phyloP scores from a whole-genome alignment of 2,888 invertebrate species.

The Drosophila maculinotata region DNA sequence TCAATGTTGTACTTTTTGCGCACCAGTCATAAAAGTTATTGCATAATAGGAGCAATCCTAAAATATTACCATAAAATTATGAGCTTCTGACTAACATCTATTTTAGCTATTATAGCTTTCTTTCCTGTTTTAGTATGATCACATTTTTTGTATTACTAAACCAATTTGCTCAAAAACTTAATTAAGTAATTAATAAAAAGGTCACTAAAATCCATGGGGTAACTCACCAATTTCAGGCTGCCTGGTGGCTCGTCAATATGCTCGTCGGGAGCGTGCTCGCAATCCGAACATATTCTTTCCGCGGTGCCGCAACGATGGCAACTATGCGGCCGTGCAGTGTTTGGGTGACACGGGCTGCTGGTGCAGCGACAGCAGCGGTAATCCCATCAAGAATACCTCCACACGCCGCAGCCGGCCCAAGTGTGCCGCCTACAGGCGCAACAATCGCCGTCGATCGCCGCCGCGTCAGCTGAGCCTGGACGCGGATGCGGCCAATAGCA shows the following conservation, averaged over 20 bases:
- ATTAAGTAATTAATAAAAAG: no score
- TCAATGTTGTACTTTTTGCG: no score
- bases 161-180: no score
- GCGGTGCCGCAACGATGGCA: constrained; percentile 92
- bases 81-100: no score
- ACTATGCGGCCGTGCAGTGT: constrained; percentile 94
- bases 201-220: no score
- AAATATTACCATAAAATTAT: no score
- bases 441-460: constrained; percentile 88
- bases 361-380: constrained; percentile 95
- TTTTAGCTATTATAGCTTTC: no score
- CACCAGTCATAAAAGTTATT: no score
- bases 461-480: constrained; percentile 84
- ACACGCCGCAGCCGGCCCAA: constrained; percentile 89
- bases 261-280: constrained; percentile 85
- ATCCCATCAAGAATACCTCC: constrained; percentile 92
- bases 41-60: no score
- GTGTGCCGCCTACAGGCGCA: constrained; percentile 88
- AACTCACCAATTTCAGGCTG: no score
- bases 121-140: no score
- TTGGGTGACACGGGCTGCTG: constrained; percentile 93
- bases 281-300: constrained; percentile 89
- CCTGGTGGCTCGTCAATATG: constrained; percentile 85
- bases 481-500: constrained; percentile 46
- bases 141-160: no score